Conservation (phyloP, 2,888 invertebrate genomes). For the Agrilus biguttatus region DNA sequence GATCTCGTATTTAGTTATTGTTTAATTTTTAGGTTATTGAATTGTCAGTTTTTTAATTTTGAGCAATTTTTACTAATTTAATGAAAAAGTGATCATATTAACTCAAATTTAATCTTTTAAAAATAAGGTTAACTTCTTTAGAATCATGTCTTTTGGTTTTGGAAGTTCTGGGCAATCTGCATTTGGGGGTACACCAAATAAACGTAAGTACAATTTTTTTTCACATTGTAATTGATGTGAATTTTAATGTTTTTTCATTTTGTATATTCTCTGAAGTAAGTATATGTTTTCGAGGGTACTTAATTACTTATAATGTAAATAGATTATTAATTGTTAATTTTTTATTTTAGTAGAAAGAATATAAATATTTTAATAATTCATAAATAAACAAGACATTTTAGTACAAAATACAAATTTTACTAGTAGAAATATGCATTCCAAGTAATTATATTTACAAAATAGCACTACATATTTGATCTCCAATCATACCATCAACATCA, state of each 20-base stretch:
- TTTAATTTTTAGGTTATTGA: too few species aligned
- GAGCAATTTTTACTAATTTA: too few species aligned
- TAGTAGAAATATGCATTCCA: too few species aligned
- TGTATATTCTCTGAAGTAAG: not conserved
- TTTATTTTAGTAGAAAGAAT: not conserved
- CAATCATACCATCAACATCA: too few species aligned
- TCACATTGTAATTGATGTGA: not conserved
- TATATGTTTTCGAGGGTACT: not conserved
- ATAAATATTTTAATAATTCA: not conserved
- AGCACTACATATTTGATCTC: too few species aligned
- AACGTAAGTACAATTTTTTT: slow-evolving; percentile 17
- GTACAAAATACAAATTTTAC: too few species aligned
- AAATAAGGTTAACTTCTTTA: too few species aligned
- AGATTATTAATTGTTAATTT: not conserved
- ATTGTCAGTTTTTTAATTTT: too few species aligned
- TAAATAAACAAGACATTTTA: not conserved
- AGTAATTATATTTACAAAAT: too few species aligned
- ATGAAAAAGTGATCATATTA: too few species aligned
- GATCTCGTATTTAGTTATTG: too few species aligned
- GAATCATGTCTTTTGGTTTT: slow-evolving; percentile 20
- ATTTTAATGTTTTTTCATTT: not conserved
- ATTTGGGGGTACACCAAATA: slow-evolving; percentile 17
- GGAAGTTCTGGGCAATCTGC: slow-evolving; percentile 17
- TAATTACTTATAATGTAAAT: not conserved
- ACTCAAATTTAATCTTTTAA: too few species aligned